Evolutionary conservation across 1,140 invertebrate species (phyloP).

Genomic region (Diploscapter pachys): DNA sequence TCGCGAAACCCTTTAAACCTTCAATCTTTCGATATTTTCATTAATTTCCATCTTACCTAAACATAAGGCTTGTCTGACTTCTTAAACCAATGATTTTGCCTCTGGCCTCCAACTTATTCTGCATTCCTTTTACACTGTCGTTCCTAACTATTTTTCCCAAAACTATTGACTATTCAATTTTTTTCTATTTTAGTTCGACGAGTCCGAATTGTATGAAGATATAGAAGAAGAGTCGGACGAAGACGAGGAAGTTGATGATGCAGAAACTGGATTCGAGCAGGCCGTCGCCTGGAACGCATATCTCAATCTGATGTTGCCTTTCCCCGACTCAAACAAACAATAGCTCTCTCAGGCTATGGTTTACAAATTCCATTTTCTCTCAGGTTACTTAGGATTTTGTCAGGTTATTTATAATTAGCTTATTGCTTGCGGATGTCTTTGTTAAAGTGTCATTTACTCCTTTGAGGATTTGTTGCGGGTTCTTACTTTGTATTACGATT

Average conservation of each 20-base stretch:
- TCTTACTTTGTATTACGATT: background rate
- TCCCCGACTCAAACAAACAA: background rate
- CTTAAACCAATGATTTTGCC: too few species aligned
- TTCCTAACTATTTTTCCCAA: too few species aligned
- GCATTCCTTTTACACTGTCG: too few species aligned
- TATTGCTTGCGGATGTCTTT: background rate
- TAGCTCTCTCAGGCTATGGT: too few species aligned
- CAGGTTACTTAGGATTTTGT: background rate
- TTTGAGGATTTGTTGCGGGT: background rate
- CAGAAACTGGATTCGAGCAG: background rate
- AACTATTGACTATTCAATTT: too few species aligned
- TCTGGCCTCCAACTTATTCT: too few species aligned
- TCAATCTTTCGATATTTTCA: too few species aligned
- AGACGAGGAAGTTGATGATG: background rate
- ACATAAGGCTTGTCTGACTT: too few species aligned
- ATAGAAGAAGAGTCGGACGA: slow-evolving; percentile 9
- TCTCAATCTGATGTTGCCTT: background rate
- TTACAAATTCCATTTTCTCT: background rate
- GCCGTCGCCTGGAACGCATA: background rate
- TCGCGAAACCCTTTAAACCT: too few species aligned
- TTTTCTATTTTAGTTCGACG: background rate
- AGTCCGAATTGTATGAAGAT: background rate
- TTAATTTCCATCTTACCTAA: too few species aligned
- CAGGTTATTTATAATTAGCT: background rate
- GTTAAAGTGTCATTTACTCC: too few species aligned